Evolutionary conservation across 2,797 vertebrate species (phyloP), one percentile per base, ranked within the genome.

Genomic region (Alauda arvensis): DNA sequence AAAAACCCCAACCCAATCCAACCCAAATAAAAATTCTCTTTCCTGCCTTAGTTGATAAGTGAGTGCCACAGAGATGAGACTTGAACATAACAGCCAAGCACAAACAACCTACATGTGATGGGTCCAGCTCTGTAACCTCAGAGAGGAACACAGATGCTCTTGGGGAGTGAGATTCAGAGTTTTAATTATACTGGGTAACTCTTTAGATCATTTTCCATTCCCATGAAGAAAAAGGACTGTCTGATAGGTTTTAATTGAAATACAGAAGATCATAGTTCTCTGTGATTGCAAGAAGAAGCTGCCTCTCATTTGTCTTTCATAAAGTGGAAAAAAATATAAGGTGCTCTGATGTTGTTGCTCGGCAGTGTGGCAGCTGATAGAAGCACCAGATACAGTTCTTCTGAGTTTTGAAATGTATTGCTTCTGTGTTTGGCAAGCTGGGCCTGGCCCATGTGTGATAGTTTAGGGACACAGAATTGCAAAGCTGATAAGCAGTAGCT

Each of bases 31-130:
- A 59, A 82, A 18, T 18, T 40, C 5, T 37, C 6, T 56, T 40
- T 56, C 18, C 49, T 78, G 42, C 8, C 8, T 29, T 29, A 16
- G n/a, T 8, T 71, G 56, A 21, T 51, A 25, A 1, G 1, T 18
- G 25, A 40, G 13, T n/a, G 11, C 18, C 33, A n/a, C 1, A 5
- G 62, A 70, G 31, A 10, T 16, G 31, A 66, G 56, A 51, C 5
- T 34, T 12, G 46, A 55, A 31, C 4, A 0, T 19, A 56, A 53
- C 17, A 71, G 15, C 39, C 34, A 33, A 43, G 29, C 33, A 39
- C 31, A 57, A 79, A 40, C 15, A 14, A 13, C 18, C 21, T 11
- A 1, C 2, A 1, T 2, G 31, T 1, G 3, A 40, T 34, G 25
- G 15, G n/a, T 16, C 63, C 76, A 68, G 26, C 51, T 67, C n/a